A percentile compares a stretch with the other conserved stretches of the same genome.
Conservation (phyloP, 1,140 invertebrate genomes). For the Paralvinella palmiformis region DNA sequence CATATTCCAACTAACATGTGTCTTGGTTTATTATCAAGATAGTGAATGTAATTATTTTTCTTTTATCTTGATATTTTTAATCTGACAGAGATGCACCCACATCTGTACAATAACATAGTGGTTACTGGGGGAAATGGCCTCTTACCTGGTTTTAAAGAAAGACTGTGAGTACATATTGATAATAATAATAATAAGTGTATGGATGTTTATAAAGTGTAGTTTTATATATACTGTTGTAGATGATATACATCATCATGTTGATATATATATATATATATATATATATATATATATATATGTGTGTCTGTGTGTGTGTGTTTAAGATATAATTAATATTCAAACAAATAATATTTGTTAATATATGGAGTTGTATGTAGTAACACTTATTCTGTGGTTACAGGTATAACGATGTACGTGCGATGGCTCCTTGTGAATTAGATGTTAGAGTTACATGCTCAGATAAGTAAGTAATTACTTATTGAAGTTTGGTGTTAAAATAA, state of each 20-base stretch:
- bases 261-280: not conserved
- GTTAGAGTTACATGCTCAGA: slow-evolving; percentile 65
- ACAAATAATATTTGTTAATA: not conserved
- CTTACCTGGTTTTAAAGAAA: slow-evolving; percentile 71
- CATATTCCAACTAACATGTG: no score
- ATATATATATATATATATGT: not conserved
- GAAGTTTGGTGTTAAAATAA: no score
- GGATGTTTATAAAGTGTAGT: not conserved
- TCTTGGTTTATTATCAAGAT: not conserved
- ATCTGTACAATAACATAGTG: slow-evolving; percentile 81
- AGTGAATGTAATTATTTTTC: not conserved
- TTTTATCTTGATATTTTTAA: slow-evolving; percentile 16
- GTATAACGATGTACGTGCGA: slow-evolving; percentile 65
- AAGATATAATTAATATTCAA: slow-evolving; percentile 3
- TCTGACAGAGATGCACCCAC: slow-evolving; percentile 64
- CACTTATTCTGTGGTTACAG: slow-evolving; percentile 29
- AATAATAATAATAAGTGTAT: not conserved
- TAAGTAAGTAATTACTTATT: slow-evolving; percentile 53
- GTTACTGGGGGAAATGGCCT: slow-evolving; percentile 79
- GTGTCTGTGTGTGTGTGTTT: not conserved
- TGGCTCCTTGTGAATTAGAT: slow-evolving; percentile 69
- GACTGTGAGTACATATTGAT: slow-evolving; percentile 55
- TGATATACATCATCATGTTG: slow-evolving; percentile 1
- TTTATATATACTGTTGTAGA: not conserved
- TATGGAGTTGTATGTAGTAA: not conserved